A percentile compares a stretch with the other conserved stretches of the same genome.
These are phyloP conservation scores for Amyelois transitella DNA, from an alignment of 1,140 invertebrate species.

Conservation along the genomic window DNA sequence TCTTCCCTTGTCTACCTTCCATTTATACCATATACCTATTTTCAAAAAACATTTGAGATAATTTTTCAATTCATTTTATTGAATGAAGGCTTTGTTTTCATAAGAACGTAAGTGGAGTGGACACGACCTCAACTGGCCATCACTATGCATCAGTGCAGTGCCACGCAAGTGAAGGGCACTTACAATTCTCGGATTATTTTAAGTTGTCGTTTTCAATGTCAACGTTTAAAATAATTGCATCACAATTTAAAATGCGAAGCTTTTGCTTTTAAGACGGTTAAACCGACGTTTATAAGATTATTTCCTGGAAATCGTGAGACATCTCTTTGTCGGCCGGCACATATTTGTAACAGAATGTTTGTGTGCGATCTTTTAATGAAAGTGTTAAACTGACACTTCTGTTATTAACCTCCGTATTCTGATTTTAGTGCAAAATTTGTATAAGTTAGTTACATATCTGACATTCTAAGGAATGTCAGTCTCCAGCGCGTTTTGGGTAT, in stretches of 20 bases:
- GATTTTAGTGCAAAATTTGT: no score
- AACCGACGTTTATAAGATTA: constrained; percentile 57
- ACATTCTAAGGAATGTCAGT: no score
- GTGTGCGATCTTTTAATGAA: constrained; percentile 5
- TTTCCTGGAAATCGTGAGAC: constrained; percentile 61
- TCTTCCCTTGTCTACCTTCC: no score
- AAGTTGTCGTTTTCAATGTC: constrained; percentile 74
- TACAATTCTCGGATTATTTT: constrained; percentile 71
- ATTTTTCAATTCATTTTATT: no score
- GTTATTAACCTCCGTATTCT: no score
- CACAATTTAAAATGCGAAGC: constrained; percentile 70
- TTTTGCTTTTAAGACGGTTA: constrained; percentile 67
- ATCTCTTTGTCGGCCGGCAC: constrained; percentile 34
- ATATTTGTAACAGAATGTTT: constrained; percentile 15
- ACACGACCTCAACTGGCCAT: constrained; percentile 33
- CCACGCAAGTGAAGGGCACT: constrained; percentile 64
- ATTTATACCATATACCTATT: no score
- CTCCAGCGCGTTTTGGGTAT: no score
- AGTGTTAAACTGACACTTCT: not conserved
- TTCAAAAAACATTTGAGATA: no score
- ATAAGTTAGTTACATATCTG: no score
- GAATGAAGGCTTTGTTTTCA: no score
- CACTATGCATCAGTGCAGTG: constrained; percentile 66
- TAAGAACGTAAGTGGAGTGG: no score
- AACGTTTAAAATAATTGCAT: constrained; percentile 74